Percentiles rank a stretch among this genome's conserved stretches.
Conservation (phyloP, 2,113 vertebrate genomes). For the Colius striatus region DNA sequence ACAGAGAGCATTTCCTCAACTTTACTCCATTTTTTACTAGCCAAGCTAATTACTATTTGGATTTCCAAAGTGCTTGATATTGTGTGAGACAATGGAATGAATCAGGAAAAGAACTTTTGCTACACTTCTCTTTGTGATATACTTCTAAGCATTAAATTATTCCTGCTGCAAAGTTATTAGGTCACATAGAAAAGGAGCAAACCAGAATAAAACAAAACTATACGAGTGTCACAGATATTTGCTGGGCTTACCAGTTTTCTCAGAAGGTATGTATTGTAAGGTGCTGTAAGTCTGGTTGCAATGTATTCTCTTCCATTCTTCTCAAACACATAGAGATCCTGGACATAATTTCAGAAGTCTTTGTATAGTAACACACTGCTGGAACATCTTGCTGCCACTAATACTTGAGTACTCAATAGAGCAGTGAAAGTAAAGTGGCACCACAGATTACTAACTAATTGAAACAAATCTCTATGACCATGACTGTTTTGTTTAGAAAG, state of each 20-base stretch:
- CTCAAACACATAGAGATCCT: not conserved
- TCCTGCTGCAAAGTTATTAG: not conserved
- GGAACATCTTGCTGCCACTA: conserved; percentile 9
- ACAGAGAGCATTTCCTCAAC: not conserved
- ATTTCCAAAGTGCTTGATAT: not conserved
- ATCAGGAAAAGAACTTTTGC: not conserved
- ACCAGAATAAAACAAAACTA: not conserved
- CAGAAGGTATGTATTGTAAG: not conserved
- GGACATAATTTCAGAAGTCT: not conserved
- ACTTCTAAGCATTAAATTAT: not conserved
- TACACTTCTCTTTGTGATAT: not conserved
- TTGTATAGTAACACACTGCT: not conserved
- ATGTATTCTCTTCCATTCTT: not conserved
- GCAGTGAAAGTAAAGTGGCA: conserved; percentile 17
- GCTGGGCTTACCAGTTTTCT: not conserved
- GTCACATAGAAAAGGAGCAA: not conserved
- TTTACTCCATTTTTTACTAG: not conserved
- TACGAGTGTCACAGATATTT: not conserved
- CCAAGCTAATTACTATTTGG: not conserved
- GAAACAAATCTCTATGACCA: not conserved
- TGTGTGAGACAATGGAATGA: not conserved
- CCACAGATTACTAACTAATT: not conserved
- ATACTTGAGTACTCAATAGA: conserved; percentile 28
- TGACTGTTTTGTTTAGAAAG: not conserved
- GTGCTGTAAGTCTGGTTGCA: not conserved